Evolutionary conservation across 2,797 vertebrate species (phyloP), one percentile per base, ranked within the genome.

Genomic region (Chaetodon trifasciatus): DNA sequence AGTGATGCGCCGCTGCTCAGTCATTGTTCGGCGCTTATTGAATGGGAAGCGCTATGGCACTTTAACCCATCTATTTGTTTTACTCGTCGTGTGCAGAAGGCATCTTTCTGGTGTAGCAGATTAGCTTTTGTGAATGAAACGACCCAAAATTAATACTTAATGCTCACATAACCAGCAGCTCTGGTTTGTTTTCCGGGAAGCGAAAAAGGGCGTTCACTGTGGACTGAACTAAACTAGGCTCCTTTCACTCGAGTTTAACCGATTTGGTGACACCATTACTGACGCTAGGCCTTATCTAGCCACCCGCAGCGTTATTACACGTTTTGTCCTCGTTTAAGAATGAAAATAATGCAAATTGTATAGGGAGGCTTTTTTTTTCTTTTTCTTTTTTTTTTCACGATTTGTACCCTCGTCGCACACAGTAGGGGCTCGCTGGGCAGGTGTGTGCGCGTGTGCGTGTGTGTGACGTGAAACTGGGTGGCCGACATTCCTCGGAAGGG

Each of bases 161-260:
- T 40, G 52, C 19, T 66, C 37, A 17, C 7, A 24, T 55, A 74
- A 75, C 10, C 24, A 13, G 1, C 55, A 11, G 44, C 12, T 62
- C 3, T 61, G 55, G 73, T 61, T 80, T 65, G 74, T 86, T 88
- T 91, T 92, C 90, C 92, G 89, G 92, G 75, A 92, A 92, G 78
- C 77, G 39, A 90, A 93, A 92, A 94, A 93, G 93, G 94, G 93
- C 92, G 93, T 95, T 94, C 79, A 93, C 94, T 92, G 72, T 56
- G 77, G 78, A 70, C 70, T 55, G 76, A 76, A 85, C 67, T 53
- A 55, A 86, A 74, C 88, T 57, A 46, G 76, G 70, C 74, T 85
- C 58, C 70, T 67, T 79, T 76, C 39, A 72, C 80, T 81, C 47
- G n/a, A 19, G 37, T 40, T 42, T 9, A 42, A 62, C 65, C 19